phyloP scores from a whole-genome alignment of 2,888 invertebrate species.

The Perithous albicinctus region DNA sequence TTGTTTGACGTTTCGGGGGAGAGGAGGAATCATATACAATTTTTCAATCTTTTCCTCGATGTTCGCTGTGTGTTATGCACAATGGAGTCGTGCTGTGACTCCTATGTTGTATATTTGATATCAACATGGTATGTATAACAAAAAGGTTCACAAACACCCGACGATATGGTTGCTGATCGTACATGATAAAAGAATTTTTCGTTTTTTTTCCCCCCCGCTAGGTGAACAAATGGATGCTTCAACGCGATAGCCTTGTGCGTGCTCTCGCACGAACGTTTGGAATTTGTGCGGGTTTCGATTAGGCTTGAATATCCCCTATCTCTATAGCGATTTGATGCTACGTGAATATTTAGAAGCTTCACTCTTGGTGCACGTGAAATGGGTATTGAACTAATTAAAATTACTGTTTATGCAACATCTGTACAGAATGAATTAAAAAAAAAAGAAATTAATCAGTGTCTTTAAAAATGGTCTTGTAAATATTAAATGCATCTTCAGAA shows the following conservation, averaged over 20 bases:
- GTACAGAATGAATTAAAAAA: no score
- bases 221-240: not conserved
- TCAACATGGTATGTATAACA: not conserved
- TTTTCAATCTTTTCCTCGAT: slow-evolving; percentile 13
- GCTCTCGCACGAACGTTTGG: slow-evolving; percentile 40
- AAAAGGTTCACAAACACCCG: not conserved
- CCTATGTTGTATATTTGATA: not conserved
- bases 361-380: not conserved
- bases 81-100: not conserved
- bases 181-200: not conserved
- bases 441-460: no score
- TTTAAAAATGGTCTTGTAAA: no score
- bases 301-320: slow-evolving; percentile 7
- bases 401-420: no score
- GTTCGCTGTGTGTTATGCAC: not conserved
- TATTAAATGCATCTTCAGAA: no score
- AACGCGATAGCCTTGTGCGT: slow-evolving; percentile 32
- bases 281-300: slow-evolving; percentile 29
- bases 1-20: slow-evolving; percentile 16
- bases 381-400: not conserved
- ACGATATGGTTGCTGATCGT: not conserved
- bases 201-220: no score
- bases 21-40: not conserved
- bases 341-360: not conserved
- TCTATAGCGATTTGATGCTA: not conserved